Evolutionary conservation across 2,888 invertebrate genomes (phyloP).

Genomic region (Actias luna): DNA sequence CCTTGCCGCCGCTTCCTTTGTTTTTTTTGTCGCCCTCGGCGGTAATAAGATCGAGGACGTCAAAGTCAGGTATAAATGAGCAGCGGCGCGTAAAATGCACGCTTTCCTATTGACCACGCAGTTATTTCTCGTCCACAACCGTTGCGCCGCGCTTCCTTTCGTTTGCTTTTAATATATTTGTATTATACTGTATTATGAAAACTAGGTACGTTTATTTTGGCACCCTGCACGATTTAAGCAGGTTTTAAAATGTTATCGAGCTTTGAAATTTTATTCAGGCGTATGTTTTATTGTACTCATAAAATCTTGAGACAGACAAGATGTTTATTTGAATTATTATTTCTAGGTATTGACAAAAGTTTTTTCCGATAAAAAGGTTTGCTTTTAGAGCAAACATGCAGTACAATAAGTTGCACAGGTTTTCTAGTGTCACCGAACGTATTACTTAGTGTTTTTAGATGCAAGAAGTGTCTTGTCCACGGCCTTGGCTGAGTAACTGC

Average conservation of each 20-base stretch:
- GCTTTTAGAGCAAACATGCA: neutral
- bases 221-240: neutral
- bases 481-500: conserved; percentile 33
- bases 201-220: neutral
- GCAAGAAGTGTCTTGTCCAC: conserved; percentile 4
- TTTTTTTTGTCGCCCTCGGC: conserved; percentile 58
- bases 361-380: neutral
- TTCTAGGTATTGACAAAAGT: neutral
- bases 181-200: neutral
- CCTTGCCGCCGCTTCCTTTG: conserved; percentile 61
- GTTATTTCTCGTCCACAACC: conserved; percentile 45
- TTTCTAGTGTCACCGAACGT: conserved; percentile 3
- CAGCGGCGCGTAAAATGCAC: conserved; percentile 46
- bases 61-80: conserved; percentile 71
- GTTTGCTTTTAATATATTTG: neutral
- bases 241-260: neutral
- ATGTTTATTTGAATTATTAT: too few relatives aligned
- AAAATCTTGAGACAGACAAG: too few relatives aligned
- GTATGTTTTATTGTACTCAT: too few relatives aligned
- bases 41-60: conserved; percentile 75
- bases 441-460: conserved; percentile 19
- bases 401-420: neutral
- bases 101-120: conserved; percentile 55
- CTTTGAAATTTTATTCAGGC: neutral
- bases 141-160: neutral